phyloP scores from a whole-genome alignment of 2,113 vertebrate species.

The Chionomys nivalis region DNA sequence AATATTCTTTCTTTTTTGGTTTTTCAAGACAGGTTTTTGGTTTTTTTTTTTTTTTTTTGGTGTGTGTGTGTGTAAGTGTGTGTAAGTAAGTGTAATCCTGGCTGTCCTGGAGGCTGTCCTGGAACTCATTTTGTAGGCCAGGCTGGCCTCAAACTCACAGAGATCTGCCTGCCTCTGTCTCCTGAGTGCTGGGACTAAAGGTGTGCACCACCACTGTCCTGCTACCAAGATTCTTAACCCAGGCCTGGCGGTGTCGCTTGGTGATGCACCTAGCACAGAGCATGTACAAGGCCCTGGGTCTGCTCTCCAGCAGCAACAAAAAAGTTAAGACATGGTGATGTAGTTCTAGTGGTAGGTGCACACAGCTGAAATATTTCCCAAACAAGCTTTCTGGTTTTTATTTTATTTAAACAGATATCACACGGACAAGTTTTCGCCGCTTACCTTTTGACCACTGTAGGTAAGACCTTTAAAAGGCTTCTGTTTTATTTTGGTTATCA shows the following conservation, averaged over 20 bases:
- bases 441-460: constrained; percentile 98
- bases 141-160: too few species aligned
- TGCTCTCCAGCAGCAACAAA: background rate
- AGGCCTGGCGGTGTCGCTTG: background rate
- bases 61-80: too few species aligned
- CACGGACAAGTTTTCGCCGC: constrained; percentile 93
- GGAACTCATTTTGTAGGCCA: too few species aligned
- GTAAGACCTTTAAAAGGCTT: constrained; percentile 81
- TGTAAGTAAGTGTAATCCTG: too few species aligned
- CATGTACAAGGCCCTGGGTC: background rate
- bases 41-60: too few species aligned
- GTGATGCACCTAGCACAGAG: background rate
- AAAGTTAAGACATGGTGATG: background rate
- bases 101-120: too few species aligned
- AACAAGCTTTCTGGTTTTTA: background rate
- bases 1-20: background rate
- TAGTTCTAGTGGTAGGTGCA: background rate
- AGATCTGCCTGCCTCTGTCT: too few species aligned
- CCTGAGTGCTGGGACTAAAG: too few species aligned
- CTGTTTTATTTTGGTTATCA: background rate
- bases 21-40: too few species aligned
- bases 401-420: constrained; percentile 88
- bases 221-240: too few species aligned
- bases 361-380: background rate
- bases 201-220: too few species aligned